Base-by-base conservation (phyloP, 30 jellyfish, hydroid and myxozoan genomes). In the Hydractinia echinata region DNA sequence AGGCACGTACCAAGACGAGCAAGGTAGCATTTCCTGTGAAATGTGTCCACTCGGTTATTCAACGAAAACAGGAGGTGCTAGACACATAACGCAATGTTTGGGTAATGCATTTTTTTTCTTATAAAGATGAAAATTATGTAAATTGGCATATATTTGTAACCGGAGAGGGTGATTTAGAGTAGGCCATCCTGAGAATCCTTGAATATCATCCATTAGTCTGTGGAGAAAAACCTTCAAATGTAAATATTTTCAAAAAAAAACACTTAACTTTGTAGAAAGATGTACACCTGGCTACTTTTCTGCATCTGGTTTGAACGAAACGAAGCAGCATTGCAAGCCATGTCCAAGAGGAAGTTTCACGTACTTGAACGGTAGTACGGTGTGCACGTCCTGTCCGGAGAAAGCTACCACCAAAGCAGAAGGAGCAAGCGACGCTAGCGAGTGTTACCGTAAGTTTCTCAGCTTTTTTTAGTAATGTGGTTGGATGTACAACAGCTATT, bases 281-380 rank as follows among this genome's bases (percentile, higher is more conserved):
- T 89, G 96, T 67, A 61, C 64, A 70, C 95, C 96, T 8, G 96
- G 96, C 55, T 68, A 79, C 53, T 89, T 58, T 83, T 89, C 96
- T 9, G 79, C 89, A 10, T 50, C 94, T 53, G 96, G 96, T 55
- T 51, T 76, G 53, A 76, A 89, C 60, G 90, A 77, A 71, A 76
- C 91, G 30, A 39, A 82, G 14, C 80, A 89, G 21, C 89, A 82
- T 8, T 89, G 96, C 77, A 51, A 49, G 66, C 85, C 84, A 18
- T 89, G 96, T 79, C 81, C 96, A 39, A 79, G 55, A 54, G 96
- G 94, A 8, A 77, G 92, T 20, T 89, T 61, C 76, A 76, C 95
- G 66, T 72, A 72, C 30, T 39, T 79, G 67, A 76, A 89, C 73
- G 96, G 95, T 44, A 56, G 85, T 14, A 89, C 89, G 5, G 87